Conservation (phyloP, 2,113 vertebrate genomes). For the Oreotragus oreotragus region DNA sequence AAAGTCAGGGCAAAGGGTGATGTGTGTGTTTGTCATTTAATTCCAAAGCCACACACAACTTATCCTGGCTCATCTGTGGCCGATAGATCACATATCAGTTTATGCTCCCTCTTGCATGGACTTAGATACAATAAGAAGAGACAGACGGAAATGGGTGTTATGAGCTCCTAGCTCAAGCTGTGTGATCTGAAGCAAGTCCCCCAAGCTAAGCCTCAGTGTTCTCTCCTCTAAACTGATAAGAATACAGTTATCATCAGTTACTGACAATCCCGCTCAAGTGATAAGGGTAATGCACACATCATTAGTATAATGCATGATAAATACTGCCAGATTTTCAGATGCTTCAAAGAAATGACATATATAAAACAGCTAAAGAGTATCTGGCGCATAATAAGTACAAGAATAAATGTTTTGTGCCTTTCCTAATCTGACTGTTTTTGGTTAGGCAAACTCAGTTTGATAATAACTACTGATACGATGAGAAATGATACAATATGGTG, state of each 20-base stretch:
- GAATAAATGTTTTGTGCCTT: not conserved
- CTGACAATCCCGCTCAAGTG: fast-evolving
- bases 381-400: not conserved
- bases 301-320: not conserved
- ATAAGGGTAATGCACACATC: too few species aligned
- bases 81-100: not conserved
- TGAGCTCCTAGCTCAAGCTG: not conserved
- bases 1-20: not conserved
- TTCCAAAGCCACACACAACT: not conserved
- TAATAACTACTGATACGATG: not conserved
- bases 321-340: not conserved
- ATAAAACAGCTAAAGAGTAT: not conserved
- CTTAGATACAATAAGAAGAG: not conserved
- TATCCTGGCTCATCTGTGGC: not conserved
- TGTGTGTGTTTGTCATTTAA: not conserved
- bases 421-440: not conserved
- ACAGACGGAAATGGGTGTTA: not conserved
- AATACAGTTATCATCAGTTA: not conserved
- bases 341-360: not conserved
- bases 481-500: not conserved
- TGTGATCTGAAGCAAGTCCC: not conserved
- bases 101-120: not conserved
- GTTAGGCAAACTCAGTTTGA: not conserved
- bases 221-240: not conserved
- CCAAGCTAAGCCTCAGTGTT: not conserved